phyloP scores from a whole-genome alignment of 2,113 vertebrate species.

The Pluvialis apricaria region DNA sequence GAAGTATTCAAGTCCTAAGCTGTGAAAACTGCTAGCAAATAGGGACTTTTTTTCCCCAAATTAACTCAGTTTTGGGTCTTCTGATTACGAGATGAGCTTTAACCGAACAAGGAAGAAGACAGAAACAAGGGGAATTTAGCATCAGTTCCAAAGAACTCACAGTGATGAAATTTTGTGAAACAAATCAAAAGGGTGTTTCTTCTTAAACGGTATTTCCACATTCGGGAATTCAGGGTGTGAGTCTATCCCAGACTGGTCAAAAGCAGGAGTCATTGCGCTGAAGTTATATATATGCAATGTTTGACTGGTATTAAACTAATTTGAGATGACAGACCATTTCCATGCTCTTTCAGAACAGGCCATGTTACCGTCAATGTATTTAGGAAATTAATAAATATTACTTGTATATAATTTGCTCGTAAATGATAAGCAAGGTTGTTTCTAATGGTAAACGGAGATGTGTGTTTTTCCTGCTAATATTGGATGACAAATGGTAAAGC shows the following conservation, averaged over 20 bases:
- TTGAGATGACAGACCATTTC: not conserved
- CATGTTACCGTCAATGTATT: not conserved
- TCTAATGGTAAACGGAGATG: not conserved
- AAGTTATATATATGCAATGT: not conserved
- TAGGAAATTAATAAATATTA: not conserved
- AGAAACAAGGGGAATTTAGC: not conserved
- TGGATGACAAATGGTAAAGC: not conserved
- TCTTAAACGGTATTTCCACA: not conserved
- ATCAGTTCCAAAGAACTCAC: not conserved
- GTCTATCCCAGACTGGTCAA: not conserved
- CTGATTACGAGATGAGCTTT: not conserved
- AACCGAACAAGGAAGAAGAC: not conserved
- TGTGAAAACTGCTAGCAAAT: not conserved
- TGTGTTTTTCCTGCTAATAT: not conserved
- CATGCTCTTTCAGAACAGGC: not conserved
- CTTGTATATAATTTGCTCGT: not conserved
- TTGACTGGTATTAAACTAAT: not conserved
- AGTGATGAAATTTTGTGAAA: not conserved
- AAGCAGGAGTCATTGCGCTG: not conserved
- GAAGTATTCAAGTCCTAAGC: not conserved
- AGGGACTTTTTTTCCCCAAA: not conserved
- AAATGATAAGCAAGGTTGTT: not conserved
- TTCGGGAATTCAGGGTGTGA: not conserved
- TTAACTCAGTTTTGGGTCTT: not conserved
- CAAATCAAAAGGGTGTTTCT: not conserved